Evolutionary conservation across 2,888 invertebrate species (phyloP), one percentile per base, ranked within the genome.

Genomic region (Nymphalis polychloros): DNA sequence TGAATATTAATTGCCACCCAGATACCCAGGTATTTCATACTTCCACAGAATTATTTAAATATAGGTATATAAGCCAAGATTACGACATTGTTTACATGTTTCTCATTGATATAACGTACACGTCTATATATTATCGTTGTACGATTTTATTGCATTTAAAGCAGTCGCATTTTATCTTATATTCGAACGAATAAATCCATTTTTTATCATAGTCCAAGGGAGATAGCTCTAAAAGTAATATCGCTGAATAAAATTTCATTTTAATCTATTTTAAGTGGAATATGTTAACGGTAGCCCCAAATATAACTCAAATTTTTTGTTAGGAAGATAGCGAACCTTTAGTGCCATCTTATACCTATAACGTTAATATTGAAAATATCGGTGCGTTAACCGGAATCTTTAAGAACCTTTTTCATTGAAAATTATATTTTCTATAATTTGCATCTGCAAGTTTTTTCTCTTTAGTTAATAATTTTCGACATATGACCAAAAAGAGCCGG

Each of bases 1-100:
- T 79, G 79, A 76, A 77, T 81, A 79, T 79, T 72, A 60, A 72
- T 70, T 60, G 48, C 20, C 35, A 50, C n/a, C n/a, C n/a, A 49
- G 60, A 55, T 61, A 60, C 63, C 55, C 67, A 67, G 66, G 67
- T 61, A 50, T 69, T 55, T 35, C 59, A 19, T 53, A 59, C 55
- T 59, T 59, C 59, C 60, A 60, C 23, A 27, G 27, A 47, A 20
- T 19, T 59, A 23, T 57, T 35, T n/a, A n/a, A 60, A 27, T 20
- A 8, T 48, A 23, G 27, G 19, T 60, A 16, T n/a, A 23, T 4
- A 46, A 20, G n/a, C 46, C 59, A 20, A 46, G 59, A 48, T 60
- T 13, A 47, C 8, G 47, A 47, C 59, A 47, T 59, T 20, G 46
- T 59, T 41, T 57, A 13, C 10, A 19, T 35, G 19, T 57, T 35